phyloP scores from a whole-genome alignment of 2,888 invertebrate genomes.

The Clistopyga incitator region DNA sequence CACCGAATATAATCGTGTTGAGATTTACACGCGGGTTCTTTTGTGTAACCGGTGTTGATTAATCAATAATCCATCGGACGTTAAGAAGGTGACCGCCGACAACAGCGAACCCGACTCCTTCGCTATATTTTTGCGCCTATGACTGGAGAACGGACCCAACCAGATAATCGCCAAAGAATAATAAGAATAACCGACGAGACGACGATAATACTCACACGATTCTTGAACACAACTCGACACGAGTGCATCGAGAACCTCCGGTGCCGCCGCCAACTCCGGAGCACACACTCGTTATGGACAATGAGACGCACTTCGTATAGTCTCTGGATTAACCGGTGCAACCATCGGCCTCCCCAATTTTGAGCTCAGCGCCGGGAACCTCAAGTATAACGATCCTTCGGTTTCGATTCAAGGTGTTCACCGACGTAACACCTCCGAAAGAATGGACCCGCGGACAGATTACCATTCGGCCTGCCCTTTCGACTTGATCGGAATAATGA shows the following conservation, averaged over 20 bases:
- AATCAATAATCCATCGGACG: constrained; percentile 67
- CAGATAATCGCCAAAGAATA: constrained; percentile 17
- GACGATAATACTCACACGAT: constrained; percentile 29
- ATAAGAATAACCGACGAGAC: constrained; percentile 17
- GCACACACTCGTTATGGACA: constrained; percentile 64
- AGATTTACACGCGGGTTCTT: constrained; percentile 39
- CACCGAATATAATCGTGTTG: constrained; percentile 9
- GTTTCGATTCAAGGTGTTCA: constrained; percentile 15
- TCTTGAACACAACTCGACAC: constrained; percentile 50
- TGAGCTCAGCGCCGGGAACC: constrained; percentile 10
- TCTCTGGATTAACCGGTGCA: constrained; percentile 40
- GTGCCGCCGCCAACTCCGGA: constrained; percentile 49
- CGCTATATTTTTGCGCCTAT: constrained; percentile 3
- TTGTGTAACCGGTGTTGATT: constrained; percentile 64
- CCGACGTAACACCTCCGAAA: constrained; percentile 17
- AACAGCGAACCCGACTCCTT: neutral
- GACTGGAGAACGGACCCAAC: constrained; percentile 25
- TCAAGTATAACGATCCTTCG: constrained; percentile 30
- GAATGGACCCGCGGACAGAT: constrained; percentile 24
- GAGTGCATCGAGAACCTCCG: constrained; percentile 36
- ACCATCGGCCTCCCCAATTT: neutral
- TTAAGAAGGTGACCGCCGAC: constrained; percentile 35
- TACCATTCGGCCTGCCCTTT: constrained; percentile 19
- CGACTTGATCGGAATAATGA: constrained; percentile 40
- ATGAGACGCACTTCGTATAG: constrained; percentile 63